Evolutionary conservation across 1,140 invertebrate species (phyloP).

Genomic region (Sitodiplosis mosellana): DNA sequence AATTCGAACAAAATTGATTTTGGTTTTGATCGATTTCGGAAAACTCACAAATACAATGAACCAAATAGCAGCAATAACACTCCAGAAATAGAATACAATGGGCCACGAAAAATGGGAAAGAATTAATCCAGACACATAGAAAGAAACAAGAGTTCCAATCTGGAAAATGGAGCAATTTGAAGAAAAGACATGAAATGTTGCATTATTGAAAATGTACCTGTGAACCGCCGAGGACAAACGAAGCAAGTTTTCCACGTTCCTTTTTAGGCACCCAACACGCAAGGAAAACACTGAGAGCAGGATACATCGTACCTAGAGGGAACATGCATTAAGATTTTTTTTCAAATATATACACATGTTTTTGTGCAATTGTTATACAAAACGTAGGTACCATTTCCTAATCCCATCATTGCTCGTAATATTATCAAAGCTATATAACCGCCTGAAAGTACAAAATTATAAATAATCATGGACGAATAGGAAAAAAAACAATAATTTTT

Average conservation of each 20-base stretch:
- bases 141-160: constrained; percentile 50
- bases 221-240: constrained; percentile 52
- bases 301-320: constrained; percentile 63
- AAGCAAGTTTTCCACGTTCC: constrained; percentile 52
- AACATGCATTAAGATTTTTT: no score
- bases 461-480: no score
- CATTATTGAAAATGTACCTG: no score
- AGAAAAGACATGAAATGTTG: no score
- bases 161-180: no score
- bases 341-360: no score
- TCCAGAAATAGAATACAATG: constrained; percentile 69
- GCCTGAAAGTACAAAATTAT: background rate
- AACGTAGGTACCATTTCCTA: constrained; percentile 55
- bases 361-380: no score
- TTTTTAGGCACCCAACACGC: constrained; percentile 55
- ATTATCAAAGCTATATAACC: background rate
- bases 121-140: constrained; percentile 45
- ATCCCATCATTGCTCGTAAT: constrained; percentile 21
- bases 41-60: constrained; percentile 44
- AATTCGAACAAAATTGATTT: no score
- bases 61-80: constrained; percentile 50
- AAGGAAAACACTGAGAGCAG: constrained; percentile 49
- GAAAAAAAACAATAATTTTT: no score
- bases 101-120: constrained; percentile 43
- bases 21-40: no score